A percentile compares a stretch with the other conserved stretches of the same genome.
These are phyloP conservation scores for Ceratotherium simum DNA, from an alignment of 2,113 vertebrate species.

Conservation along the genomic window DNA sequence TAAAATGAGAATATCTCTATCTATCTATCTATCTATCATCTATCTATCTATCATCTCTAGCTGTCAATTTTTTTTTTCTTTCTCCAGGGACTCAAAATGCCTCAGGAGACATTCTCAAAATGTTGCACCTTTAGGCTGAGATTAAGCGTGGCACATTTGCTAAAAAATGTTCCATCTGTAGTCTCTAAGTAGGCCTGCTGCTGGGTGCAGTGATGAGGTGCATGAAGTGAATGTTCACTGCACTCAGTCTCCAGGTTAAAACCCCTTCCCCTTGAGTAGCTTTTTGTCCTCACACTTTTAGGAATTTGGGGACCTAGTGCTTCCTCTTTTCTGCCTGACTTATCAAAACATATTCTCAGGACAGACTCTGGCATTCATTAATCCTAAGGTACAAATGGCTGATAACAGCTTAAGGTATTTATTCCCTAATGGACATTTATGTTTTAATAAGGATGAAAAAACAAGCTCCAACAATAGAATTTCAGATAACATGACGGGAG, in stretches of 20 bases:
- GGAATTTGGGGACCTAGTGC: not conserved
- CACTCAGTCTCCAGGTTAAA: not conserved
- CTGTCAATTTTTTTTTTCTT: not conserved
- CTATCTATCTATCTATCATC: not conserved
- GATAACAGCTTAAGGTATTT: conserved; percentile 12
- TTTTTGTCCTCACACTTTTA: not conserved
- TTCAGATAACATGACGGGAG: not conserved
- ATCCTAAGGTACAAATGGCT: not conserved
- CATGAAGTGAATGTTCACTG: not conserved
- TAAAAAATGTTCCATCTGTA: not conserved
- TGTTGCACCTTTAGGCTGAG: not conserved
- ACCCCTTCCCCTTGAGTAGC: not conserved
- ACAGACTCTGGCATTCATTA: conserved; percentile 27
- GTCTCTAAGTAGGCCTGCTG: not conserved
- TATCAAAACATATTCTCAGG: not conserved
- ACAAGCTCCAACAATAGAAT: not conserved
- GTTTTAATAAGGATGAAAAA: not conserved
- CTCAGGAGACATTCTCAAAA: conserved; percentile 4
- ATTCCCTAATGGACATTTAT: not conserved
- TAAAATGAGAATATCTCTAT: conserved; percentile 14
- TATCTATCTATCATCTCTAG: not conserved
- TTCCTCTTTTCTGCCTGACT: not conserved
- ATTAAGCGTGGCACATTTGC: not conserved
- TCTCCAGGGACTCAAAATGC: conserved; percentile 20
- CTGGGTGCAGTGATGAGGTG: not conserved